Evolutionary conservation across 23 tunicate genomes (phyloP).

Genomic region (Trididemnum nubilum): DNA sequence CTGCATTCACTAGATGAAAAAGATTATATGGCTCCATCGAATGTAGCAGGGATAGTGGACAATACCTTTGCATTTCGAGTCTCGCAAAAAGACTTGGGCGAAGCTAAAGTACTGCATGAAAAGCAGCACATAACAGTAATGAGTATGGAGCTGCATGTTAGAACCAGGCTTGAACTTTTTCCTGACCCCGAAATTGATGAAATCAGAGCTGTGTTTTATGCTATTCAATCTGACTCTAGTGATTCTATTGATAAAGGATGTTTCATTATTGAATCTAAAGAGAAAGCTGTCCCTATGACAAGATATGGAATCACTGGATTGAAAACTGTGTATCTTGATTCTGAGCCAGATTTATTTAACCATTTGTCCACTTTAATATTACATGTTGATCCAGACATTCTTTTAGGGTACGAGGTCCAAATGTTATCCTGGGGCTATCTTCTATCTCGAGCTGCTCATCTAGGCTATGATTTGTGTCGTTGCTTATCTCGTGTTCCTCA

Average conservation of each 20-base stretch:
- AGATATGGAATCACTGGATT: constrained; percentile 56
- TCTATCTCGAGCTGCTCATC: constrained; percentile 54
- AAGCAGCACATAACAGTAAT: constrained; percentile 53
- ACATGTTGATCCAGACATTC: constrained; percentile 49
- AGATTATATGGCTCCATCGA: neutral
- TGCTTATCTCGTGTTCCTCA: constrained; percentile 68
- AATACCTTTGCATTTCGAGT: constrained; percentile 54
- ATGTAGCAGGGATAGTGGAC: constrained; percentile 23
- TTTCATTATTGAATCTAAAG: constrained; percentile 33
- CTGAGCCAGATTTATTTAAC: constrained; percentile 47
- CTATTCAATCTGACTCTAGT: constrained; percentile 47
- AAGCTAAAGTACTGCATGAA: constrained; percentile 68
- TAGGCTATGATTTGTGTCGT: constrained; percentile 70
- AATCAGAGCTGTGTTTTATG: constrained; percentile 75
- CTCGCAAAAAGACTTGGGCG: constrained; percentile 5
- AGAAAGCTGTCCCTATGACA: neutral
- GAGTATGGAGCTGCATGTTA: constrained; percentile 73
- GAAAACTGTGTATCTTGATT: constrained; percentile 30
- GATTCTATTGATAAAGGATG: constrained; percentile 32
- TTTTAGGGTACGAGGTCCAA: constrained; percentile 85
- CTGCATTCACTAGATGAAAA: neutral
- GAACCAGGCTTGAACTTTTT: constrained; percentile 58
- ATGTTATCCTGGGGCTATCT: constrained; percentile 91
- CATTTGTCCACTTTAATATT: constrained; percentile 13
- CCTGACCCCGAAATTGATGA: constrained; percentile 90